Evolutionary conservation across 2,888 invertebrate genomes (phyloP).

Genomic region (Tupiocoris notatus): DNA sequence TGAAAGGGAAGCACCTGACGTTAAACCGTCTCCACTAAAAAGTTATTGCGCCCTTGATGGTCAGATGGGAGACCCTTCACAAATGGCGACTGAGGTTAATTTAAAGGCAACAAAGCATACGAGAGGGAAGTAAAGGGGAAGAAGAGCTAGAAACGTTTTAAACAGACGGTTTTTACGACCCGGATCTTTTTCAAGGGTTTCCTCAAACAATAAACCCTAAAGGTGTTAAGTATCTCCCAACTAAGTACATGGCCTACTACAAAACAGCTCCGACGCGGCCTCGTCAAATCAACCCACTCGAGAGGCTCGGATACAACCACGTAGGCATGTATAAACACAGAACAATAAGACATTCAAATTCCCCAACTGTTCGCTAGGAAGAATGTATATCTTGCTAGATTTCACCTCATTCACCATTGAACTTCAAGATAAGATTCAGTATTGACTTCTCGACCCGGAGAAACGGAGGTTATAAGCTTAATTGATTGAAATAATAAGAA

Average conservation of each 20-base stretch:
- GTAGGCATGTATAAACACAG: too few relatives aligned
- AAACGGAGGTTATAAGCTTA: too few relatives aligned
- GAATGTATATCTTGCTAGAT: too few relatives aligned
- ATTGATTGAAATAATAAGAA: too few relatives aligned
- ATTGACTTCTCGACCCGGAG: too few relatives aligned
- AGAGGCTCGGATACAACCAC: too few relatives aligned
- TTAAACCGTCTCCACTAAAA: not conserved
- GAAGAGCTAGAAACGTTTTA: not conserved
- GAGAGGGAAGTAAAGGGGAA: too few relatives aligned
- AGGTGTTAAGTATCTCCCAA: slow-evolving; percentile 31
- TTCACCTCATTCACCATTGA: too few relatives aligned
- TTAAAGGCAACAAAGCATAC: not conserved
- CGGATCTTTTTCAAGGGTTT: slow-evolving; percentile 1
- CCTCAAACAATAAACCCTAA: slow-evolving; percentile 14
- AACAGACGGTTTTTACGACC: not conserved
- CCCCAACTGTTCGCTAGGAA: too few relatives aligned
- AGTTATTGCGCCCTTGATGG: not conserved
- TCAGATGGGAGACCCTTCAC: not conserved
- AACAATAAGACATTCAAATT: too few relatives aligned
- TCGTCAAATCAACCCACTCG: not conserved
- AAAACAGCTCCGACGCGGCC: not conserved
- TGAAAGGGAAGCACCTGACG: not conserved
- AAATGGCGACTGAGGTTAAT: not conserved
- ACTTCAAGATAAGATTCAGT: too few relatives aligned
- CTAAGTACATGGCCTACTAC: slow-evolving; percentile 9